Conservation (phyloP, 2,797 vertebrate genomes). For the Pangasius macronema region DNA sequence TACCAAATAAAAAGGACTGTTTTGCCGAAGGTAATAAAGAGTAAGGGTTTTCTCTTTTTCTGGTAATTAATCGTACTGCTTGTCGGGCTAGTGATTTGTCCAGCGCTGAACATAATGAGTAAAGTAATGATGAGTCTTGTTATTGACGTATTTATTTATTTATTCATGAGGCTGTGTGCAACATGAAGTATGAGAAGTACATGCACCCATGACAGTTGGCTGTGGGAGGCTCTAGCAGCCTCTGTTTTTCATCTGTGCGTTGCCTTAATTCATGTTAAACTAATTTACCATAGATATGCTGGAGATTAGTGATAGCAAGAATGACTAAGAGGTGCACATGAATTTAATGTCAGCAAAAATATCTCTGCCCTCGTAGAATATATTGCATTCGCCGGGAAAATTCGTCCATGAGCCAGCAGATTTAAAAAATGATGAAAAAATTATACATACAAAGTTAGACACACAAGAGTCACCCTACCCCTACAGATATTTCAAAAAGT, state of each 20-base stretch:
- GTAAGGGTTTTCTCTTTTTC: not conserved
- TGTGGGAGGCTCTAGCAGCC: not conserved
- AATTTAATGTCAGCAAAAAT: not conserved
- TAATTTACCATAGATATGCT: not conserved
- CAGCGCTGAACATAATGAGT: not conserved
- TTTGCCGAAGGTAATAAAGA: not conserved
- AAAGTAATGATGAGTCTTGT: not conserved
- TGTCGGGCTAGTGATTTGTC: not conserved
- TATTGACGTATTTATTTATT: not conserved
- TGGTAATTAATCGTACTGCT: not conserved
- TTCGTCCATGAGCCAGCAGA: not conserved
- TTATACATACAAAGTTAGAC: not conserved
- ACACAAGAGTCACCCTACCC: not conserved
- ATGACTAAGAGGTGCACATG: not conserved
- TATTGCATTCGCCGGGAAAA: not conserved
- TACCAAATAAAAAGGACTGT: not conserved
- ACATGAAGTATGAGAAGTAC: not conserved
- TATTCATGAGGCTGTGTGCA: not conserved
- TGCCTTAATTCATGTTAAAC: not conserved
- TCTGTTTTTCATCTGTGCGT: not conserved
- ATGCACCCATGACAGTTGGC: not conserved
- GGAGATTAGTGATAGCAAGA: not conserved
- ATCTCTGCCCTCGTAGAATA: not conserved
- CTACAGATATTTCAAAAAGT: not conserved
- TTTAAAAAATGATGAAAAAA: not conserved